Conservation (phyloP, 23 tunicate genomes). For the Halocynthia roretzi region DNA sequence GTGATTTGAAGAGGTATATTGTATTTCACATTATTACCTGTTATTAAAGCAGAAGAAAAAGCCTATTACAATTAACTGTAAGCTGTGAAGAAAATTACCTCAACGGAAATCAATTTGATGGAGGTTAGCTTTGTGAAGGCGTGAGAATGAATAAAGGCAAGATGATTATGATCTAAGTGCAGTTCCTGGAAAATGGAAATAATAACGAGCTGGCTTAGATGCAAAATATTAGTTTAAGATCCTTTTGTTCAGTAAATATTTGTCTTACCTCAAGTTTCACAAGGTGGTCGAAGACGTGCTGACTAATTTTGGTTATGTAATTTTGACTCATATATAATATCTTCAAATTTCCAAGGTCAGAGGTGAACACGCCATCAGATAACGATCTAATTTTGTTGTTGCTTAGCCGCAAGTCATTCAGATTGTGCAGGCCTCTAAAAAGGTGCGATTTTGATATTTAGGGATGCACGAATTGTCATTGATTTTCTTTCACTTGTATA, state of each 20-base stretch:
- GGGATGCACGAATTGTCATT: too few species aligned
- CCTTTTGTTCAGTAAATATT: too few species aligned
- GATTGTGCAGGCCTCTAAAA: constrained; percentile 17
- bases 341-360: constrained; percentile 1
- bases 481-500: too few species aligned
- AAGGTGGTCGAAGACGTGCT: constrained; percentile 10
- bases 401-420: not conserved
- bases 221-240: too few species aligned
- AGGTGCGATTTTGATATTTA: not conserved
- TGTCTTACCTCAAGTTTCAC: constrained; percentile 12
- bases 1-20: not conserved
- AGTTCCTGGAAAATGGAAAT: constrained; percentile 6
- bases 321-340: not conserved
- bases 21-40: not conserved
- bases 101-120: constrained; percentile 9
- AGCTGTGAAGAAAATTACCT: not conserved
- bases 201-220: too few species aligned
- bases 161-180: constrained; percentile 13
- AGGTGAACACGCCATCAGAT: not conserved
- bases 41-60: too few species aligned
- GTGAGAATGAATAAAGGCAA: constrained; percentile 7
- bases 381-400: constrained; percentile 15
- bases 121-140: constrained; percentile 3
- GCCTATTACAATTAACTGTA: not conserved
- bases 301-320: not conserved